These are phyloP conservation scores for Paragorgia papillata DNA, from an alignment of 92 coral and sea anemone genomes.

Conservation along the genomic window DNA sequence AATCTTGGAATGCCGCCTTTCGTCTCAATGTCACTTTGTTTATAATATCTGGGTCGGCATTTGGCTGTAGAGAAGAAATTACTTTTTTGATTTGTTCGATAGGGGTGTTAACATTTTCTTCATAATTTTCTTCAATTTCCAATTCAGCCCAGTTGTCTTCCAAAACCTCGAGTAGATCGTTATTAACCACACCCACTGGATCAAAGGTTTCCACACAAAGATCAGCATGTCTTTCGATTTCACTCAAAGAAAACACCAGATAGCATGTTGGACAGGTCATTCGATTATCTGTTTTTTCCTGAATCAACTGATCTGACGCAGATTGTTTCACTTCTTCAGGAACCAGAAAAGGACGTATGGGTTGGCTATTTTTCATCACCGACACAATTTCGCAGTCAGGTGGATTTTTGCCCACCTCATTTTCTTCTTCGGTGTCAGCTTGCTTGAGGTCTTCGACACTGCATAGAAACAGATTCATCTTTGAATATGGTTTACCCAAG, in stretches of 20 bases:
- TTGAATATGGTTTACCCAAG: too few species aligned
- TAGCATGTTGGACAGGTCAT: constrained; percentile 36
- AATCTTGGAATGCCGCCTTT: too few species aligned
- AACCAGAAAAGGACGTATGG: too few species aligned
- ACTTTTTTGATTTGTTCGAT: too few species aligned
- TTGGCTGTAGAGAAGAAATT: too few species aligned
- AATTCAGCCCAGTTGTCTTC: background rate
- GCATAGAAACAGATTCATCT: too few species aligned
- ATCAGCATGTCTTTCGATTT: too few species aligned
- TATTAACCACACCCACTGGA: constrained; percentile 15
- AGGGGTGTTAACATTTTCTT: background rate
- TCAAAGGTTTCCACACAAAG: constrained; percentile 34
- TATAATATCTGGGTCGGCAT: too few species aligned
- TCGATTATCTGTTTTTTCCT: background rate
- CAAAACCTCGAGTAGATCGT: background rate
- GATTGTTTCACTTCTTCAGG: too few species aligned
- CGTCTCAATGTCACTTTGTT: too few species aligned
- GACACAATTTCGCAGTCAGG: constrained; percentile 10
- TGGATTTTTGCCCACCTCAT: background rate
- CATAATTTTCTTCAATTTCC: background rate
- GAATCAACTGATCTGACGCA: background rate
- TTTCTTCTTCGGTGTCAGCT: background rate
- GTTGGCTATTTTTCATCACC: too few species aligned
- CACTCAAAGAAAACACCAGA: too few species aligned
- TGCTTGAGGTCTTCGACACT: background rate